Evolutionary conservation across 2,797 vertebrate species (phyloP).

Genomic region (Tenualosa thibaudeaui): DNA sequence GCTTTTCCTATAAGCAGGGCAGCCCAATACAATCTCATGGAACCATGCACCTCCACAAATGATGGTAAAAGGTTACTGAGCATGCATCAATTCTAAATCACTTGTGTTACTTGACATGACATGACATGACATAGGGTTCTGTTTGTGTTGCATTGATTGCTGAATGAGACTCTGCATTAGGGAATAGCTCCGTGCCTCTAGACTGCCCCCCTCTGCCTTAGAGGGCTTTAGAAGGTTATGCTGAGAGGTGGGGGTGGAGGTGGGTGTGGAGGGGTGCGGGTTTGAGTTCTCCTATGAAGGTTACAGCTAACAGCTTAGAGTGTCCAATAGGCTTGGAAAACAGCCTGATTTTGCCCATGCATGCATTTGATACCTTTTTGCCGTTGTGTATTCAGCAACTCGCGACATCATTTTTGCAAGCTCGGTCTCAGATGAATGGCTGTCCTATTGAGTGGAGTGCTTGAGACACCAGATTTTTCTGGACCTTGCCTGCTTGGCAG

Average conservation of each 20-base stretch:
- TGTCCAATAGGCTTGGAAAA: neutral
- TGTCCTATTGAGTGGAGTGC: neutral
- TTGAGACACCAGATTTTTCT: neutral
- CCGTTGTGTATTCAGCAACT: constrained; percentile 10
- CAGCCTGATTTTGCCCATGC: neutral
- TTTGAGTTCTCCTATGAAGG: neutral
- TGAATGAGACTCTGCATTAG: neutral
- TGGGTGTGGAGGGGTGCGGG: neutral
- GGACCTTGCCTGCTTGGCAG: neutral
- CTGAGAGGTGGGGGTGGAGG: neutral
- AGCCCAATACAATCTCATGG: too few species aligned
- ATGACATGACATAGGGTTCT: neutral
- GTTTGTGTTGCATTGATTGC: neutral
- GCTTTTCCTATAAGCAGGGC: too few species aligned
- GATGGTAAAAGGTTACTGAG: too few species aligned
- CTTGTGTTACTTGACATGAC: neutral
- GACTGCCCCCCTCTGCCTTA: too few species aligned
- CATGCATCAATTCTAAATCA: too few species aligned
- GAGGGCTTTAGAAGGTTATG: neutral
- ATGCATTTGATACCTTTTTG: neutral
- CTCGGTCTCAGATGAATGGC: neutral
- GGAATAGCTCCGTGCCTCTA: neutral
- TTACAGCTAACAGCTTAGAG: neutral
- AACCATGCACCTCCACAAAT: too few species aligned
- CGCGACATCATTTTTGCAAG: neutral